A percentile compares a stretch with the other conserved stretches of the same genome.
Conservation (phyloP, 2,888 invertebrate genomes). For the Serripes groenlandicus region DNA sequence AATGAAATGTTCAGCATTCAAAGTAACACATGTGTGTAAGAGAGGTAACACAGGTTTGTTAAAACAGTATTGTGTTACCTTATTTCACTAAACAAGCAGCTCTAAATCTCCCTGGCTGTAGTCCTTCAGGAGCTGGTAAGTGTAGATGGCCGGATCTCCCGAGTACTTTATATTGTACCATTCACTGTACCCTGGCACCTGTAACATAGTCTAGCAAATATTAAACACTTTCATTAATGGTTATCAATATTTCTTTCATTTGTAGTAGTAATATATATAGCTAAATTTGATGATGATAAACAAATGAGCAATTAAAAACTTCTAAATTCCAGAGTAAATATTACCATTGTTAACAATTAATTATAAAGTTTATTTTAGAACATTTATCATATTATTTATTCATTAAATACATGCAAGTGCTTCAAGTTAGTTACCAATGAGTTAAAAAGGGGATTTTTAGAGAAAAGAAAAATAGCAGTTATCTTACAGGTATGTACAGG, state of each 20-base stretch:
- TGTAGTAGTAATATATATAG: not conserved
- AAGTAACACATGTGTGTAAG: not conserved
- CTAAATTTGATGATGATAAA: not conserved
- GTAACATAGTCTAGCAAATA: not conserved
- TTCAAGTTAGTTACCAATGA: no score
- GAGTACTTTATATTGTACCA: conserved; percentile 16
- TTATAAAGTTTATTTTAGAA: no score
- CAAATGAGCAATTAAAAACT: not conserved
- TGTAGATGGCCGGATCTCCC: conserved; percentile 2
- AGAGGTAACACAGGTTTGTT: not conserved
- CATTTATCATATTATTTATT: no score
- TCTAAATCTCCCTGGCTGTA: not conserved
- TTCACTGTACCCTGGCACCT: not conserved
- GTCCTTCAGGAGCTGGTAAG: not conserved
- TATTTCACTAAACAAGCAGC: not conserved
- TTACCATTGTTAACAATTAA: no score
- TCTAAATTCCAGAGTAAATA: not conserved
- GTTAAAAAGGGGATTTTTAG: no score
- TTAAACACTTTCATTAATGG: not conserved
- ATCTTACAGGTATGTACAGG: no score
- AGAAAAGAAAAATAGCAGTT: no score
- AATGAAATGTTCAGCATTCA: not conserved
- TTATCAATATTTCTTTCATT: not conserved
- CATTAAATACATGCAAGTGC: no score
- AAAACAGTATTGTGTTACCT: not conserved